Conservation (phyloP, 2,888 invertebrate genomes). For the Drosophila leonis region DNA sequence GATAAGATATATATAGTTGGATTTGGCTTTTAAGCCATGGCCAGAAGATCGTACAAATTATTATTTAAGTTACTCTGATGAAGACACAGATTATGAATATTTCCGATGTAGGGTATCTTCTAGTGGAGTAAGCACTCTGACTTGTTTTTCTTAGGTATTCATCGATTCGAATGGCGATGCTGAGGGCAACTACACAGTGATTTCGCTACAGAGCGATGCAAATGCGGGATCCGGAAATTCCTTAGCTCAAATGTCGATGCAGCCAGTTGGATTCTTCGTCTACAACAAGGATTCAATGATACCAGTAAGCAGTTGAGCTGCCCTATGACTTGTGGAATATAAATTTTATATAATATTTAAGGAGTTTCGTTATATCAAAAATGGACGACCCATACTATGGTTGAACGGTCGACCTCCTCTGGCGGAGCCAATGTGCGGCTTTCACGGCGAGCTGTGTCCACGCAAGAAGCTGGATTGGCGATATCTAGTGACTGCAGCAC, state of each 20-base stretch:
- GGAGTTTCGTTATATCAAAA: slow-evolving; percentile 89
- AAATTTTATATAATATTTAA: slow-evolving; percentile 55
- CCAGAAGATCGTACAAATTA: neutral
- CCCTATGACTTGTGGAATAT: neutral
- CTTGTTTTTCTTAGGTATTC: slow-evolving; percentile 87
- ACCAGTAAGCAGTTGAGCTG: slow-evolving; percentile 86
- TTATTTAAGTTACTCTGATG: too few species aligned
- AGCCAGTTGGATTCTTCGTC: slow-evolving; percentile 92
- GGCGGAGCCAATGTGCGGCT: slow-evolving; percentile 94
- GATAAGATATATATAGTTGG: too few species aligned
- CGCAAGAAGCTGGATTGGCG: slow-evolving; percentile 89
- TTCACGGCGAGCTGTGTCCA: slow-evolving; percentile 90
- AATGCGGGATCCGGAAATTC: slow-evolving; percentile 51
- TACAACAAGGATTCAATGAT: slow-evolving; percentile 87
- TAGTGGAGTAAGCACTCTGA: neutral
- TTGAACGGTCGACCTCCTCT: slow-evolving; percentile 90
- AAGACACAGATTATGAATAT: neutral
- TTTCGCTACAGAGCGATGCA: slow-evolving; percentile 90
- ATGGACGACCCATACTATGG: slow-evolving; percentile 90
- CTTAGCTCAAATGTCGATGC: slow-evolving; percentile 89
- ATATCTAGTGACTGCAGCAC: slow-evolving; percentile 88
- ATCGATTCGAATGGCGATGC: slow-evolving; percentile 96
- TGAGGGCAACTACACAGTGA: slow-evolving; percentile 95
- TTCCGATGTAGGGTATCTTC: neutral
- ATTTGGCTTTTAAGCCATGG: neutral